Evolutionary conservation across 2,113 vertebrate genomes (phyloP).

Genomic region (Kryptolebias marmoratus): DNA sequence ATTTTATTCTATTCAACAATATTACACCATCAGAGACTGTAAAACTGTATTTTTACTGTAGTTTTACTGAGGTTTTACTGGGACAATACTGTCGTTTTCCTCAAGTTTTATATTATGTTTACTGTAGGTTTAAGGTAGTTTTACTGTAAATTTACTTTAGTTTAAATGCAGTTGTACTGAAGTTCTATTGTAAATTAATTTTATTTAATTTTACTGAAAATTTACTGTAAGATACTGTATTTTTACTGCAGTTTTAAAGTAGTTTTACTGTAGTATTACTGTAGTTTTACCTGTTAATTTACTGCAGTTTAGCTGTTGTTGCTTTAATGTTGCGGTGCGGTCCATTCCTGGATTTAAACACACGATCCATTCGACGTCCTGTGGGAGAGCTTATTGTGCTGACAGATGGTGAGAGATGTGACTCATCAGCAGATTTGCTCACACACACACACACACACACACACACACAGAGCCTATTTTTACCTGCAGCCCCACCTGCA

Average conservation of each 20-base stretch:
- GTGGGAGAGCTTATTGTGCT: conserved; percentile 24
- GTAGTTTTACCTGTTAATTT: not conserved
- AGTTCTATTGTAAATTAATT: not conserved
- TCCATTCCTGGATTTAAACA: conserved; percentile 1
- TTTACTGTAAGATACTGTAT: not conserved
- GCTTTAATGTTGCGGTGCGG: not conserved
- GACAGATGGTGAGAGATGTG: conserved; percentile 22
- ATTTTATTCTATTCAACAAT: no score
- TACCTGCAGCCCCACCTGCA: conserved; percentile 21
- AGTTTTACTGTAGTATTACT: not conserved
- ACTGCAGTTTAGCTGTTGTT: not conserved
- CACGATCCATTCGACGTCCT: conserved; percentile 8
- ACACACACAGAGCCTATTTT: conserved; percentile 2
- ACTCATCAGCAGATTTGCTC: conserved; percentile 26
- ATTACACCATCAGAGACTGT: no score
- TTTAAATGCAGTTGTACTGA: not conserved
- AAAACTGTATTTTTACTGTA: no score
- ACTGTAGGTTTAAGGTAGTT: not conserved
- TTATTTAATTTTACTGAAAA: not conserved
- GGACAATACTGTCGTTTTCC: no score
- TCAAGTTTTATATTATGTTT: no score
- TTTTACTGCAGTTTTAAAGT: conserved; percentile 4
- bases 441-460: conserved; percentile 13
- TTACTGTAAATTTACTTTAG: not conserved
- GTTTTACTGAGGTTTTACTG: no score